Conservation (phyloP, 2,888 invertebrate genomes). For the Allacma fusca region DNA sequence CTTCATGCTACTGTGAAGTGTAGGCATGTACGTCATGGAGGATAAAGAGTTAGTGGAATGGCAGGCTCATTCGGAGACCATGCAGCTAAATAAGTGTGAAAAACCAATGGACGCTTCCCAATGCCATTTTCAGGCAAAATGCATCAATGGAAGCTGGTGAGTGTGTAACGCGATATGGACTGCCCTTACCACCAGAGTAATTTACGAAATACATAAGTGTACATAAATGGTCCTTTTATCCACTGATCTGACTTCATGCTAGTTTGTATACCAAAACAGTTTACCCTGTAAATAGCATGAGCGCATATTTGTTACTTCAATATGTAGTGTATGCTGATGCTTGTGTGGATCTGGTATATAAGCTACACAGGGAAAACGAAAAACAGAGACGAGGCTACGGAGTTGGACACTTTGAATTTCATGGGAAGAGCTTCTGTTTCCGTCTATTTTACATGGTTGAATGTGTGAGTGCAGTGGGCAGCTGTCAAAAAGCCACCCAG, state of each 20-base stretch:
- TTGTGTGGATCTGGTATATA: too few species aligned
- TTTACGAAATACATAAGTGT: background rate
- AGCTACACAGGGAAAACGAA: too few species aligned
- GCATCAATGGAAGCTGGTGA: conserved; percentile 38
- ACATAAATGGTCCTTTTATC: conserved; percentile 22
- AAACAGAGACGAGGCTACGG: background rate
- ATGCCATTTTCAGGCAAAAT: conserved; percentile 44
- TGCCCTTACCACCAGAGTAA: conserved; percentile 21
- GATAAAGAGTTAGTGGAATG: background rate
- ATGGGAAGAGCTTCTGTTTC: conserved; percentile 18
- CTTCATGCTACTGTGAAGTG: too few species aligned
- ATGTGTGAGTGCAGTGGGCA: conserved; percentile 50
- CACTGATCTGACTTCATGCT: conserved; percentile 2
- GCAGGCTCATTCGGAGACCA: background rate
- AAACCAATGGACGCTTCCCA: conserved; percentile 22
- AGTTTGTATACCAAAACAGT: too few species aligned
- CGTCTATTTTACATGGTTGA: conserved; percentile 30
- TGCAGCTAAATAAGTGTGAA: conserved; percentile 27
- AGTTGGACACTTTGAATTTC: conserved; percentile 17
- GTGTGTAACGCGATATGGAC: conserved; percentile 38
- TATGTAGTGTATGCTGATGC: too few species aligned
- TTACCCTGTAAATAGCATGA: too few species aligned
- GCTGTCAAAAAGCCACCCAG: conserved; percentile 51
- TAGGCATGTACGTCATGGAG: background rate
- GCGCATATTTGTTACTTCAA: too few species aligned